A percentile compares a stretch with the other conserved stretches of the same genome.
Conservation (phyloP, 2,888 invertebrate genomes). For the Caenorhabditis sp. region DNA sequence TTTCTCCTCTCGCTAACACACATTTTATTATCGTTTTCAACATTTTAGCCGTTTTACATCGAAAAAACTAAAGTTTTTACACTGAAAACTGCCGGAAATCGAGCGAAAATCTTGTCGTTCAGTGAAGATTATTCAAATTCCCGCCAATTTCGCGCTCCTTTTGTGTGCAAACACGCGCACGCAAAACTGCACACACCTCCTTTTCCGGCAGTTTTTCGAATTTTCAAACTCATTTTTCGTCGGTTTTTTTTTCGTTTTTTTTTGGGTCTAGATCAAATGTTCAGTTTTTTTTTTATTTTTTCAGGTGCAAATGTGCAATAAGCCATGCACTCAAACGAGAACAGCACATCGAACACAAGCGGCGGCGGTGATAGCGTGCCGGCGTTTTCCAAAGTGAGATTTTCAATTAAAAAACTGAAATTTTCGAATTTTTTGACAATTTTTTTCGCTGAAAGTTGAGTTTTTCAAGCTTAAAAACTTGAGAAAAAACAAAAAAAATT, state of each 20-base stretch:
- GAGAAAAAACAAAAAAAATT: background rate
- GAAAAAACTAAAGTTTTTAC: background rate
- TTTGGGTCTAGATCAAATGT: background rate
- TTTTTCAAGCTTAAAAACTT: background rate
- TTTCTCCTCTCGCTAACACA: constrained; percentile 8
- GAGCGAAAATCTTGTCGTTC: too few relatives aligned
- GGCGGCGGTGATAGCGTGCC: constrained; percentile 32
- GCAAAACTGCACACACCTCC: background rate
- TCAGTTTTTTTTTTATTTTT: background rate
- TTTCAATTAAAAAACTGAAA: background rate
- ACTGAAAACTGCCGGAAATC: background rate
- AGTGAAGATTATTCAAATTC: constrained; percentile 18
- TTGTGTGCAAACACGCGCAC: constrained; percentile 8
- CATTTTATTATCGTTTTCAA: constrained; percentile 17
- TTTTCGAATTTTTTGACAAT: too few relatives aligned
- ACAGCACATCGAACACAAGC: constrained; percentile 57
- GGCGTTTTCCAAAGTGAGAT: constrained; percentile 34
- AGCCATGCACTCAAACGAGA: constrained; percentile 59
- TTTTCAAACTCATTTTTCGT: background rate
- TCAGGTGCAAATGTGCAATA: constrained; percentile 58
- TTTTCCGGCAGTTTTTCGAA: constrained; percentile 2
- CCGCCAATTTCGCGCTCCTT: background rate
- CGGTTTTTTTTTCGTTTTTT: constrained; percentile 1
- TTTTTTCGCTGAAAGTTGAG: background rate
- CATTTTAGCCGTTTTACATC: constrained; percentile 1